phyloP scores from a whole-genome alignment of 1,140 invertebrate genomes.

The Zaprionus lachaisei region DNA sequence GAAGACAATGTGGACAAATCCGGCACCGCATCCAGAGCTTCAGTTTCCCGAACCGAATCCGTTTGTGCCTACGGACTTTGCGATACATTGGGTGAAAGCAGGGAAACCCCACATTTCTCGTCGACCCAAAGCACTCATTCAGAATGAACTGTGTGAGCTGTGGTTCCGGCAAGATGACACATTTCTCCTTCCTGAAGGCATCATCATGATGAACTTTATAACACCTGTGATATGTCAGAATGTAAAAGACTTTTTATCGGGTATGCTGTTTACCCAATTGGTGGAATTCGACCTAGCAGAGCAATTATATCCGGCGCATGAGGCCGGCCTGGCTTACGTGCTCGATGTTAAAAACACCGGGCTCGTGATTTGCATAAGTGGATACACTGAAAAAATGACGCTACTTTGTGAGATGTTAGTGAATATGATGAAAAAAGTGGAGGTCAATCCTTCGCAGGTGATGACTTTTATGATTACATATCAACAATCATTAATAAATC shows the following conservation, averaged over 20 bases:
- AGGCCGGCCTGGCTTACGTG: conserved; percentile 89
- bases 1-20: conserved; percentile 86
- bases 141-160: conserved; percentile 88
- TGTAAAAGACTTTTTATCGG: conserved; percentile 87
- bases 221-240: conserved; percentile 87
- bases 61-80: conserved; percentile 60
- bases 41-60: conserved; percentile 47
- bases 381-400: conserved; percentile 84
- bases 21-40: conserved; percentile 81
- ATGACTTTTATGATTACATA: conserved; percentile 88
- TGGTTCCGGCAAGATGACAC: conserved; percentile 95
- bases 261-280: conserved; percentile 87
- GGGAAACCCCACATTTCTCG: conserved; percentile 51
- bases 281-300: conserved; percentile 88
- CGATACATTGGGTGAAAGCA: conserved; percentile 45
- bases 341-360: conserved; percentile 88
- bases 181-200: conserved; percentile 92
- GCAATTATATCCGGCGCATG: conserved; percentile 90
- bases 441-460: conserved; percentile 85
- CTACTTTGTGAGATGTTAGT: conserved; percentile 88
- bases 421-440: conserved; percentile 86
- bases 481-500: conserved; percentile 89
- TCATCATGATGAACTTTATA: conserved; percentile 90
- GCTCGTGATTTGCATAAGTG: conserved; percentile 88
- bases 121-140: conserved; percentile 85